Percentiles rank a stretch among this genome's conserved stretches.
Evolutionary conservation across 1,140 invertebrate species (phyloP).

Genomic region (Reticulitermes speratus): DNA sequence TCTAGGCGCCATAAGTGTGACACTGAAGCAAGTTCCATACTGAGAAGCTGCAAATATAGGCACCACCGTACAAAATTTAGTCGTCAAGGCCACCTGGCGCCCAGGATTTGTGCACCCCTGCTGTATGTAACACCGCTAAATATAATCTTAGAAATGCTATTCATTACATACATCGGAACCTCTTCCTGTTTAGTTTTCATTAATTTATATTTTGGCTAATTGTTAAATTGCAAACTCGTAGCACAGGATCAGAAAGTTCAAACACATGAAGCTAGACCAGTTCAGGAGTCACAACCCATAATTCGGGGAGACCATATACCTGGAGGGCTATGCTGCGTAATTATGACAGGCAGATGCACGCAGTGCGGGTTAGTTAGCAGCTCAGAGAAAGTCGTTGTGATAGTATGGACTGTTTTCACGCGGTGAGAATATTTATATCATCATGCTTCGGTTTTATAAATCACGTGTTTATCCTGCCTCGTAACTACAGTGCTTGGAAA

Average conservation of each 20-base stretch:
- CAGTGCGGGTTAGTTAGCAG: not conserved
- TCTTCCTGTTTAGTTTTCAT: too few relatives aligned
- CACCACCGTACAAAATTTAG: too few relatives aligned
- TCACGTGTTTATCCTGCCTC: not conserved
- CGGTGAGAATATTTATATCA: constrained; percentile 18
- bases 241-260: not conserved
- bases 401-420: not conserved
- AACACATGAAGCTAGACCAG: not conserved
- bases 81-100: too few relatives aligned
- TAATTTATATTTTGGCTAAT: too few relatives aligned
- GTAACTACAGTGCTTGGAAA: not conserved
- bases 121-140: not conserved
- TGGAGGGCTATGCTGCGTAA: constrained; percentile 19
- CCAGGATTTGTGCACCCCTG: too few relatives aligned
- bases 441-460: constrained; percentile 19
- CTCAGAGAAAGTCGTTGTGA: not conserved
- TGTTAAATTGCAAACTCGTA: too few relatives aligned
- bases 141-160: too few relatives aligned
- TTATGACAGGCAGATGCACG: not conserved
- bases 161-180: too few relatives aligned
- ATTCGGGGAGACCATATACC: not conserved
- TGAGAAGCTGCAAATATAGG: too few relatives aligned
- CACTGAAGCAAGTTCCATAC: too few relatives aligned
- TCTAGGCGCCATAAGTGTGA: too few relatives aligned
- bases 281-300: not conserved